These are phyloP conservation scores for Rhabdomys dilectus DNA, from an alignment of 2,113 vertebrate genomes.

Conservation along the genomic window DNA sequence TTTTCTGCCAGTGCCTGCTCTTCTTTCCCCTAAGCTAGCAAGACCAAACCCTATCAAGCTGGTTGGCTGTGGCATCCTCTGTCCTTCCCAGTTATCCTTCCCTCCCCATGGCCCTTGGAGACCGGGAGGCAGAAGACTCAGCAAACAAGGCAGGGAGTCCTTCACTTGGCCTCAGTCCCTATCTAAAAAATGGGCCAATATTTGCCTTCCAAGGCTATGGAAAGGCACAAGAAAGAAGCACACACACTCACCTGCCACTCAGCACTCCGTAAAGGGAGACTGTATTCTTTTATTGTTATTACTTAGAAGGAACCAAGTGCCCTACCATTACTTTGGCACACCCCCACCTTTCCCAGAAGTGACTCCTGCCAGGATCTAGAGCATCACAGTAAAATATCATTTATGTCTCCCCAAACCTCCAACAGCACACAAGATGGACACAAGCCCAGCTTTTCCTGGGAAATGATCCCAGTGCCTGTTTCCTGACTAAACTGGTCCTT, in stretches of 20 bases:
- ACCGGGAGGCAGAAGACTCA: neutral
- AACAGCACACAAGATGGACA: neutral
- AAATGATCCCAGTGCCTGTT: slow-evolving; percentile 25
- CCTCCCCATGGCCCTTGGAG: neutral
- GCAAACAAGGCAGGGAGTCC: neutral
- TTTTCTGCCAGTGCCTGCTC: neutral
- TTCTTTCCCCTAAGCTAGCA: neutral
- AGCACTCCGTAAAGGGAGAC: slow-evolving; percentile 46
- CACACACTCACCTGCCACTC: neutral
- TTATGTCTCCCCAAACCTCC: neutral
- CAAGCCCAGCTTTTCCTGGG: neutral
- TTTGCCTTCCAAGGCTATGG: neutral
- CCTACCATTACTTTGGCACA: neutral
- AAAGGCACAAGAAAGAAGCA: neutral
- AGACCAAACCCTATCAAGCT: neutral
- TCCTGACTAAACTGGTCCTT: slow-evolving; percentile 49
- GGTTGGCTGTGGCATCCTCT: neutral
- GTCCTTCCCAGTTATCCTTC: neutral
- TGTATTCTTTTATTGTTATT: slow-evolving; percentile 45
- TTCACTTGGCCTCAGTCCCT: neutral
- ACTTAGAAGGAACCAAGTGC: neutral
- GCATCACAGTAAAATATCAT: neutral
- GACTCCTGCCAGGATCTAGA: neutral
- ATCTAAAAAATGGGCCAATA: slow-evolving; percentile 7
- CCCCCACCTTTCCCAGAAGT: neutral